phyloP scores from a whole-genome alignment of 2,888 invertebrate species.

The Diarsia rubi region DNA sequence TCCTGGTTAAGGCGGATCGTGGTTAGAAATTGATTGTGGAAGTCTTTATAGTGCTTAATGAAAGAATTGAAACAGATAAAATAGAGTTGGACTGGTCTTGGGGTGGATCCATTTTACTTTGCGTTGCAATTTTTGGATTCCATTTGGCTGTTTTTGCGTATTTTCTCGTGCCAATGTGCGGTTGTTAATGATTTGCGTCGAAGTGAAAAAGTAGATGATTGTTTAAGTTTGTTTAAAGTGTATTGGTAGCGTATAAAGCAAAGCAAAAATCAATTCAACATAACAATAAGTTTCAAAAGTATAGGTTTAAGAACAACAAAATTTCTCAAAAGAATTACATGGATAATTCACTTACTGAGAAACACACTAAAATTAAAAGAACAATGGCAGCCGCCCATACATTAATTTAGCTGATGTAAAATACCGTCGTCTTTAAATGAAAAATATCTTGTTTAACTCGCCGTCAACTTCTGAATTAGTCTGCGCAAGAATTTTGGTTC shows the following conservation, averaged over 20 bases:
- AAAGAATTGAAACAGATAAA: constrained; percentile 89
- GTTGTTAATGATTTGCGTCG: constrained; percentile 32
- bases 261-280: background rate
- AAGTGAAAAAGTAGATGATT: constrained; percentile 20
- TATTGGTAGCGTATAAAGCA: background rate
- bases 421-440: too few species aligned
- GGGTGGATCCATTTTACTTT: constrained; percentile 57
- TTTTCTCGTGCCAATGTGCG: constrained; percentile 47
- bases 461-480: too few species aligned
- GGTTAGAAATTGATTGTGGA: constrained; percentile 87
- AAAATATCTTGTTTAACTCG: too few species aligned
- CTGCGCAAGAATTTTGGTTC: too few species aligned
- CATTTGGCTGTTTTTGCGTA: constrained; percentile 44
- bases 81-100: constrained; percentile 67
- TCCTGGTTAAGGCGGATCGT: constrained; percentile 75
- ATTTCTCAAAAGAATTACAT: too few species aligned
- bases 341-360: too few species aligned
- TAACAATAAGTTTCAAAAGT: background rate
- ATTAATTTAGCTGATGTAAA: too few species aligned
- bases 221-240: background rate
- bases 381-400: too few species aligned
- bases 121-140: constrained; percentile 55
- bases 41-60: constrained; percentile 88
- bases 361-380: too few species aligned
- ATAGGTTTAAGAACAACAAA: too few species aligned